phyloP scores from a whole-genome alignment of 2,888 invertebrate species.

The Cremastinae sp. region DNA sequence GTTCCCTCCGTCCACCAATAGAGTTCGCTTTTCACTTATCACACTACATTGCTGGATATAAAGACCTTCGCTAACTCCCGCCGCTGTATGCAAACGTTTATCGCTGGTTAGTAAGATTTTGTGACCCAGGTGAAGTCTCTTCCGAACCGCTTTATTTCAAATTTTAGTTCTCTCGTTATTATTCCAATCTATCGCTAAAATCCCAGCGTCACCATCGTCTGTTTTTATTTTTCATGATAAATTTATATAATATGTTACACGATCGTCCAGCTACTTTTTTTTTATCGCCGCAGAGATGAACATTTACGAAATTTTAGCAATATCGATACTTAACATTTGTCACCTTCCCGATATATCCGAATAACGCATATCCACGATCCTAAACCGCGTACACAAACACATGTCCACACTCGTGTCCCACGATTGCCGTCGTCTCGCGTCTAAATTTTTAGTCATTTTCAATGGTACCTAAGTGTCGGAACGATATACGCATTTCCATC shows the following conservation, averaged over 20 bases:
- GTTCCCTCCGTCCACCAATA: constrained; percentile 74
- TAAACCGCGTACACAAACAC: too few relatives aligned
- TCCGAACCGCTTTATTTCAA: constrained; percentile 43
- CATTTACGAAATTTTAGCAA: not conserved
- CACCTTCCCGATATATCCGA: too few relatives aligned
- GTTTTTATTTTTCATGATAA: constrained; percentile 27
- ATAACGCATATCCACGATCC: too few relatives aligned
- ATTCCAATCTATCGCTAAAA: constrained; percentile 45
- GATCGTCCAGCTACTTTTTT: constrained; percentile 32
- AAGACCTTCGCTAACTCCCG: constrained; percentile 73
- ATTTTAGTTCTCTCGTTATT: constrained; percentile 14
- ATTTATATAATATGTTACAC: constrained; percentile 23
- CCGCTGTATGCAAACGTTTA: constrained; percentile 74
- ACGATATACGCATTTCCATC: too few relatives aligned
- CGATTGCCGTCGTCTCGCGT: too few relatives aligned
- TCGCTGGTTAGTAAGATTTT: constrained; percentile 71
- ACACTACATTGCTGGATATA: constrained; percentile 74
- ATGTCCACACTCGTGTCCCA: too few relatives aligned
- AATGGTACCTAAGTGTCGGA: too few relatives aligned
- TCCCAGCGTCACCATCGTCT: constrained; percentile 55
- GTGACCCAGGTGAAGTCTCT: constrained; percentile 66
- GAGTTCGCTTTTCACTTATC: constrained; percentile 74
- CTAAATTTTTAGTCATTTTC: too few relatives aligned
- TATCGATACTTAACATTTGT: constrained; percentile 20
- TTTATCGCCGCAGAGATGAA: constrained; percentile 20